phyloP scores from a whole-genome alignment of 2,888 invertebrate species.

The Blomia tropicalis region DNA sequence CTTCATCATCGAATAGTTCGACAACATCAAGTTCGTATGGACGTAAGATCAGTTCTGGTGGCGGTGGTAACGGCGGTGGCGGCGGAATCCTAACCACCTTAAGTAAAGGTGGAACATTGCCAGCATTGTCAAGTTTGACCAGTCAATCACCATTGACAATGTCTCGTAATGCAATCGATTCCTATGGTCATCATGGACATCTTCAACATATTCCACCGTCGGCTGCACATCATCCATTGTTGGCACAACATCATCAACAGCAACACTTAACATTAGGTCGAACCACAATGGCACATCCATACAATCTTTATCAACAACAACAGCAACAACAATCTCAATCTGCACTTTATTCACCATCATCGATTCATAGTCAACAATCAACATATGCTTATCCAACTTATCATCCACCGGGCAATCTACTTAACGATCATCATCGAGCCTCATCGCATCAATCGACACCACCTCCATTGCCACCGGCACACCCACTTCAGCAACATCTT shows the following conservation, averaged over 20 bases:
- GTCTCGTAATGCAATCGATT: conserved; percentile 3
- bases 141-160: not conserved
- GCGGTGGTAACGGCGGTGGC: too few relatives aligned
- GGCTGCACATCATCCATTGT: not conserved
- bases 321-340: not conserved
- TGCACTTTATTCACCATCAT: conserved; percentile 9
- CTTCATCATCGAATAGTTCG: not conserved
- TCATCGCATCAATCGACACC: conserved; percentile 3
- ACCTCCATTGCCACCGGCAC: conserved; percentile 7
- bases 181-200: conserved; percentile 8
- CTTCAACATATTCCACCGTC: not conserved
- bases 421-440: too few relatives aligned
- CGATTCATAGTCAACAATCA: conserved; percentile 14
- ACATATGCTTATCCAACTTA: conserved; percentile 15
- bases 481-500: not conserved
- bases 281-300: conserved; percentile 1
- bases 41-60: too few relatives aligned
- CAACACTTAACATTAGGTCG: not conserved
- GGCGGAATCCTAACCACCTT: not conserved
- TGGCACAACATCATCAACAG: not conserved
- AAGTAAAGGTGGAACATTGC: not conserved
- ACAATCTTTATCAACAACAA: not conserved
- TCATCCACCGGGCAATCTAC: not conserved
- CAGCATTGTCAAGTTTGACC: not conserved
- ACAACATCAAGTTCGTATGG: conserved; percentile 1